Conservation (phyloP, 2,888 invertebrate genomes). For the Cantharis rustica region DNA sequence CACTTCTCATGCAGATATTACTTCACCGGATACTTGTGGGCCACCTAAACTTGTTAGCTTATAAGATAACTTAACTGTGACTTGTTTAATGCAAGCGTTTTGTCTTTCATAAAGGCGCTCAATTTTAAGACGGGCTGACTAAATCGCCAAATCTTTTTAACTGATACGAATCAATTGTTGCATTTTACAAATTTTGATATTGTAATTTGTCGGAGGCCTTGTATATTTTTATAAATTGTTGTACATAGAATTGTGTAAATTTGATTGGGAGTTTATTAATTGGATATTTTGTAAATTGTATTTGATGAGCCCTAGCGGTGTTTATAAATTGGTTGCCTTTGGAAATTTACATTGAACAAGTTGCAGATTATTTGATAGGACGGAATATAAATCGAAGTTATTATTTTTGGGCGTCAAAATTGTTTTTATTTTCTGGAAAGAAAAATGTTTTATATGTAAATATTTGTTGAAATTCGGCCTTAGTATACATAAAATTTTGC, state of each 20-base stretch:
- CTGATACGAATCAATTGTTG: neutral
- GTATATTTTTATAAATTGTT: conserved; percentile 3
- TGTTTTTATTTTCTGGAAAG: conserved; percentile 10
- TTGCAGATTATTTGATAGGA: conserved; percentile 17
- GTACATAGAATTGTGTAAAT: neutral
- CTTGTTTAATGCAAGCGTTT: conserved; percentile 21
- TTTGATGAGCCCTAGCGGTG: neutral
- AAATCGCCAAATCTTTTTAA: neutral
- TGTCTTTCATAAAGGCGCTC: conserved; percentile 22
- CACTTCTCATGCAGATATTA: conserved; percentile 61
- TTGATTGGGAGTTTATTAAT: neutral
- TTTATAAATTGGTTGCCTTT: conserved; percentile 16
- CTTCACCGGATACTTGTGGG: conserved; percentile 75
- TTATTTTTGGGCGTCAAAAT: conserved; percentile 18
- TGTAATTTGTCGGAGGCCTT: neutral
- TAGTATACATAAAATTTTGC: conserved; percentile 23
- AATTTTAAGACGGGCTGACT: neutral
- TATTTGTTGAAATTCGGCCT: conserved; percentile 19
- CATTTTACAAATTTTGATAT: neutral
- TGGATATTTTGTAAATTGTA: neutral
- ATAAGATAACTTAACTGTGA: conserved; percentile 55
- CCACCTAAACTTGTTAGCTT: conserved; percentile 83
- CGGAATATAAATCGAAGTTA: conserved; percentile 8
- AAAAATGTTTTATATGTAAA: conserved; percentile 20
- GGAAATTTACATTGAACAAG: conserved; percentile 14